Evolutionary conservation across 2,797 vertebrate species (phyloP).

Genomic region (Xenops minutus): DNA sequence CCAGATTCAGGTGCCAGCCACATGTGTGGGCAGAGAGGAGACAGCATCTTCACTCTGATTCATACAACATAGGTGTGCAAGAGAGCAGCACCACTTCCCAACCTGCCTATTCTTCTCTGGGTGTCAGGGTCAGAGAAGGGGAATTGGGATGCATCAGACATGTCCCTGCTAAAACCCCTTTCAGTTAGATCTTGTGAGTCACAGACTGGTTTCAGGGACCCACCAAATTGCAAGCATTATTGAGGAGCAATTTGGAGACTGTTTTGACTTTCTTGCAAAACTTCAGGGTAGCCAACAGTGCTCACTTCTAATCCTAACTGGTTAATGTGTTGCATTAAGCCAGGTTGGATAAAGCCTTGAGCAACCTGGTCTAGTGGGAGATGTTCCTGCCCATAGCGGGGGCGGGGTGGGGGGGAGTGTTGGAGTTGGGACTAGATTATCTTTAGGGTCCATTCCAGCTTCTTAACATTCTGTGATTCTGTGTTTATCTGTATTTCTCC

Average conservation of each 20-base stretch:
- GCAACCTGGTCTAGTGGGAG: background rate
- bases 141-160: background rate
- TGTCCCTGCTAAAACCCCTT: background rate
- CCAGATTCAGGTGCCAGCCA: background rate
- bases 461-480: background rate
- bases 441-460: background rate
- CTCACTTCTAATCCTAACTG: background rate
- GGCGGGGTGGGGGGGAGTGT: no score
- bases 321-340: background rate
- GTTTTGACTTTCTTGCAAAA: background rate
- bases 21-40: background rate
- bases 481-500: background rate
- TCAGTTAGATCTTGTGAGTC: background rate
- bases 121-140: background rate
- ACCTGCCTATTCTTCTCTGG: background rate
- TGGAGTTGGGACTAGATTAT: background rate
- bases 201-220: background rate
- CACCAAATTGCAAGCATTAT: background rate
- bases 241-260: background rate
- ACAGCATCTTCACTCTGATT: background rate
- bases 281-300: background rate
- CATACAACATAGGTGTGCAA: background rate
- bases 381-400: rapidly evolving
- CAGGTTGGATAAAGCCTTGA: background rate
- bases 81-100: background rate